phyloP scores from a whole-genome alignment of 2,888 invertebrate genomes.

The Nysson spinosus region DNA sequence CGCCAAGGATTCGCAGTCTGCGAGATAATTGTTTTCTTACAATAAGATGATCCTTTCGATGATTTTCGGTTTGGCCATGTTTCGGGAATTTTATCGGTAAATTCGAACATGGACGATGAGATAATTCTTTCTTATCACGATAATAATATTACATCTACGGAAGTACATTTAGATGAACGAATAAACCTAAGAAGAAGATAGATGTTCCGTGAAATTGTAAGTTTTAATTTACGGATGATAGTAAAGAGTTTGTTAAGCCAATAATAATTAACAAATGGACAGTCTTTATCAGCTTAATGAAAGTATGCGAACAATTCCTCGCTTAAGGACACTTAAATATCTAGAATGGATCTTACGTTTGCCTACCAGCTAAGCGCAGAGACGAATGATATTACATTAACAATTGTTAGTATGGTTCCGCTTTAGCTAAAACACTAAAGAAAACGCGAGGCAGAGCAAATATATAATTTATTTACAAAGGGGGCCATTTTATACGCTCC shows the following conservation, averaged over 20 bases:
- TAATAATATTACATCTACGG: neutral
- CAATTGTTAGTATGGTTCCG: conserved; percentile 28
- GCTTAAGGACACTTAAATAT: conserved; percentile 13
- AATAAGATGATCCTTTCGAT: conserved; percentile 40
- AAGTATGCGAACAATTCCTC: conserved; percentile 23
- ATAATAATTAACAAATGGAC: conserved; percentile 33
- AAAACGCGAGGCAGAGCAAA: conserved; percentile 28
- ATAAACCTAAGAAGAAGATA: conserved; percentile 4
- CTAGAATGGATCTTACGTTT: conserved; percentile 24
- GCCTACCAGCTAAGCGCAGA: conserved; percentile 25
- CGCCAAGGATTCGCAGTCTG: conserved; percentile 51
- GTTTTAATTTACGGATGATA: conserved; percentile 31
- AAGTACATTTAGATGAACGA: neutral
- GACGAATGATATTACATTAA: too few relatives aligned
- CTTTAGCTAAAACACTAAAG: conserved; percentile 56
- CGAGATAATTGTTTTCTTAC: too few relatives aligned
- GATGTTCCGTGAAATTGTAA: conserved; percentile 3
- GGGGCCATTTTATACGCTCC: neutral
- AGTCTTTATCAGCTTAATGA: conserved; percentile 43
- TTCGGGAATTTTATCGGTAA: too few relatives aligned
- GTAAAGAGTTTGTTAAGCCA: conserved; percentile 27
- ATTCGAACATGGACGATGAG: too few relatives aligned
- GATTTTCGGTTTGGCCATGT: too few relatives aligned
- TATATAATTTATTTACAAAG: conserved; percentile 43
- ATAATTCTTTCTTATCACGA: neutral